Evolutionary conservation across 2,113 vertebrate species (phyloP).

Genomic region (Morone saxatilis): DNA sequence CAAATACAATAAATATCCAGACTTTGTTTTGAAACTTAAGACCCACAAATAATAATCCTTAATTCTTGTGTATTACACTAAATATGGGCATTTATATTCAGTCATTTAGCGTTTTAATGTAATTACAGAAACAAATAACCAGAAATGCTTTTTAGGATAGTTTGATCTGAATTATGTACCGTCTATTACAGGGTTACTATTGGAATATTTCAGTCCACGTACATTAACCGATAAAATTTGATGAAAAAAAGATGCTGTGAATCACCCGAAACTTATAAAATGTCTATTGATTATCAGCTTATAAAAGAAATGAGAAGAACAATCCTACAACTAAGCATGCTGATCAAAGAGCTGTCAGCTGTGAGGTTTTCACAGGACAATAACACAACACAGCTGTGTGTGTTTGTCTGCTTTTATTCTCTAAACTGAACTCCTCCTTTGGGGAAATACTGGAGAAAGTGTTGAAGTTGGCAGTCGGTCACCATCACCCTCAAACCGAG

Average conservation of each 20-base stretch:
- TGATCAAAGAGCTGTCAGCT: background rate
- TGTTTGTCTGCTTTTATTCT: background rate
- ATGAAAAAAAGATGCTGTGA: background rate
- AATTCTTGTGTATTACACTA: no score
- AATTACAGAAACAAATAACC: no score
- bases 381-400: background rate
- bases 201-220: background rate
- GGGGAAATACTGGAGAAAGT: constrained; percentile 30
- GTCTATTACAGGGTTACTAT: background rate
- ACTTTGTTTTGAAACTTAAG: no score
- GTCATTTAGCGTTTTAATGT: no score
- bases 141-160: no score
- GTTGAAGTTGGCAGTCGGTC: constrained; percentile 12
- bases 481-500: constrained; percentile 26
- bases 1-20: no score
- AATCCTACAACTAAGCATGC: background rate
- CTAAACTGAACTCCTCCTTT: constrained; percentile 11
- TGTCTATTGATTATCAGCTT: background rate
- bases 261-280: background rate
- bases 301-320: background rate
- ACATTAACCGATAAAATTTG: no score
- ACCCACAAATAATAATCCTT: no score
- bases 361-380: background rate
- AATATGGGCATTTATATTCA: no score
- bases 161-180: background rate